Base-by-base conservation (phyloP, 2,797 vertebrate genomes). In the Chaetophractus vellerosus region DNA sequence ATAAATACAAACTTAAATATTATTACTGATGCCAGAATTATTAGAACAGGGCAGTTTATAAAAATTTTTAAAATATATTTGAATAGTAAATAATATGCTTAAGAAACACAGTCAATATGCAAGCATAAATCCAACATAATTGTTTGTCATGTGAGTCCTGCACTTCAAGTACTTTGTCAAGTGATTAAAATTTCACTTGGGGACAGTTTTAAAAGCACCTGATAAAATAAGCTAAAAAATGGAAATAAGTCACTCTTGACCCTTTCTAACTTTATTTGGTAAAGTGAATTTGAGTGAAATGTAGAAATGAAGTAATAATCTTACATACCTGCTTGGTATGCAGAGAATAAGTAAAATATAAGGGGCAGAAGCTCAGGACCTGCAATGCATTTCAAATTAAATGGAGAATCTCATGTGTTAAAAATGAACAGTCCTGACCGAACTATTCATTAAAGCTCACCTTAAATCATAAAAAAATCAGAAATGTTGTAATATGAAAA, bases 121-220 rank as follows among this genome's bases (percentile, higher is more conserved):
- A 83, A 86, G 11, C 16, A 24, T 28, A 84, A 33, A 68, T 64
- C n/a, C 66, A 75, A 80, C 85, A 33, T 69, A 85, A 38, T 31
- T 90, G 1, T 63, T 75, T 86, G 9, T 72, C 45, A 74, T 45
- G 15, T 76, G 26, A 85, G 9, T 66, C 8, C 1, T 50, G 8
- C 19, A 52, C 81, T 82, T 91, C 66, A 80, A 66, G 74, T 57
- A 26, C 19, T 91, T 92, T 90, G 19, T 38, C 66, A 50, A 18
- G 26, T 61, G 31, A 82, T 88, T 85, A 93, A 82, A 95, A 90
- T 92, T 95, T 90, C 31, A 26, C 66, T 81, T 95, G 82, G 48
- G 15, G 69, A 48, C 14, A 82, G 23, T 83, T 91, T 81, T 81
- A 64, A 89, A 92, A 82, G 68, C 71, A 94, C n/a, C 71, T 92